Evolutionary conservation across 2,888 invertebrate genomes (phyloP).

Genomic region (Lasioglossum vierecki): DNA sequence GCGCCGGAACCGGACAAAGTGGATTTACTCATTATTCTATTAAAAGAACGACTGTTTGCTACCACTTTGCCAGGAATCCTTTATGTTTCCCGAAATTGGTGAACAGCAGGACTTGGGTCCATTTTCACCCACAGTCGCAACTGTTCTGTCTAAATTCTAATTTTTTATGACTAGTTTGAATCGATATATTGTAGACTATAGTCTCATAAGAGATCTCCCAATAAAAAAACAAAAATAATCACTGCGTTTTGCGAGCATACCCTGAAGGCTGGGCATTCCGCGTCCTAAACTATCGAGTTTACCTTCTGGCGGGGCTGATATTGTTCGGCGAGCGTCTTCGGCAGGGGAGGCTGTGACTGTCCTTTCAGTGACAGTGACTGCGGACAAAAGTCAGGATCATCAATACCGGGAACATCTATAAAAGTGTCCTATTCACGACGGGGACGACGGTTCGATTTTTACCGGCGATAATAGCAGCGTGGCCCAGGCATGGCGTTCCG

Average conservation of each 20-base stretch:
- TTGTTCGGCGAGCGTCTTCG: neutral
- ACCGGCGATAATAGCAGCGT: conserved; percentile 62
- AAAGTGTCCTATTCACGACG: conserved; percentile 50
- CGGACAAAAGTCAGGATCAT: conserved; percentile 25
- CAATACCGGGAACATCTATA: conserved; percentile 50
- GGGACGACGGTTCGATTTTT: conserved; percentile 59
- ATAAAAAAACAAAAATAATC: too few species aligned
- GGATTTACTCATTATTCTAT: conserved; percentile 1
- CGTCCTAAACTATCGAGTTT: neutral
- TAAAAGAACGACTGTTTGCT: neutral
- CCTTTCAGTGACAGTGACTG: conserved; percentile 31
- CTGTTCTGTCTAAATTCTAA: too few species aligned
- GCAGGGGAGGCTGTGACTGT: neutral
- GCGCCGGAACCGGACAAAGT: neutral
- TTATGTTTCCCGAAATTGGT: neutral
- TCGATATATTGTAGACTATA: too few species aligned
- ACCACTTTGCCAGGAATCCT: neutral
- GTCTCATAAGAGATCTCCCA: too few species aligned
- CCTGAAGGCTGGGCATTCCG: neutral
- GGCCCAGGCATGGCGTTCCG: conserved; percentile 29
- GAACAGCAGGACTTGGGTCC: neutral
- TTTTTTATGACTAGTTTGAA: too few species aligned
- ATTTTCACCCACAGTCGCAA: neutral
- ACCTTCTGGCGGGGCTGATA: neutral
- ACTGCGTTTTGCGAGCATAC: neutral